These are phyloP conservation scores for Ictalurus punctatus DNA, from an alignment of 2,113 vertebrate species.

Conservation along the genomic window DNA sequence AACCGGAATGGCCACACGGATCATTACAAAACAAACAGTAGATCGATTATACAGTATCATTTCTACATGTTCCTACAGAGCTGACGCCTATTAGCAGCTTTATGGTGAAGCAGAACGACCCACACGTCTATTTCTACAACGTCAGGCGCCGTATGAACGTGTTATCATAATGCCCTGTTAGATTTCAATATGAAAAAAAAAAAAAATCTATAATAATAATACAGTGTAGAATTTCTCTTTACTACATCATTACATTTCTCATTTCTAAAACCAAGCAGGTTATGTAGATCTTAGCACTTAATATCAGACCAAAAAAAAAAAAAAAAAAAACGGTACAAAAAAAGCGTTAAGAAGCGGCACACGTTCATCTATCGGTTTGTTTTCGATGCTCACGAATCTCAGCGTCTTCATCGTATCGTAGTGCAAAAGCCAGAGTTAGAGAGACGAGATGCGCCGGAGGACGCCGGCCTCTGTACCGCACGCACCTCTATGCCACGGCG, in stretches of 20 bases:
- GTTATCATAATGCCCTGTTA: conserved; percentile 47
- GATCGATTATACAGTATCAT: neutral
- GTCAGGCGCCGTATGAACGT: neutral
- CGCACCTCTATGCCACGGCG: neutral
- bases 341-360: conserved; percentile 39
- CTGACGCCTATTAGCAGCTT: conserved; percentile 64
- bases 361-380: conserved; percentile 56
- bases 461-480: neutral
- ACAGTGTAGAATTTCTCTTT: conserved; percentile 22
- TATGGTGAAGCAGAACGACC: conserved; percentile 26
- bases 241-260: conserved; percentile 1
- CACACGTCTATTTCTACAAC: neutral
- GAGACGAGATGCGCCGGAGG: conserved; percentile 52
- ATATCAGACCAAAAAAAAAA: neutral
- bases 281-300: conserved; percentile 8
- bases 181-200: conserved; percentile 46
- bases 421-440: conserved; percentile 74
- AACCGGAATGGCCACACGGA: neutral
- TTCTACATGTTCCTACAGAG: neutral
- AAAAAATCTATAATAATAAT: neutral
- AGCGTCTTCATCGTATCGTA: conserved; percentile 65
- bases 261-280: conserved; percentile 31
- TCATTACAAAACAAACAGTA: neutral
- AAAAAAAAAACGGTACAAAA: conserved; percentile 35
- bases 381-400: conserved; percentile 35